Evolutionary conservation across 1,140 invertebrate species (phyloP).

Genomic region (Oreohelix idahoensis): DNA sequence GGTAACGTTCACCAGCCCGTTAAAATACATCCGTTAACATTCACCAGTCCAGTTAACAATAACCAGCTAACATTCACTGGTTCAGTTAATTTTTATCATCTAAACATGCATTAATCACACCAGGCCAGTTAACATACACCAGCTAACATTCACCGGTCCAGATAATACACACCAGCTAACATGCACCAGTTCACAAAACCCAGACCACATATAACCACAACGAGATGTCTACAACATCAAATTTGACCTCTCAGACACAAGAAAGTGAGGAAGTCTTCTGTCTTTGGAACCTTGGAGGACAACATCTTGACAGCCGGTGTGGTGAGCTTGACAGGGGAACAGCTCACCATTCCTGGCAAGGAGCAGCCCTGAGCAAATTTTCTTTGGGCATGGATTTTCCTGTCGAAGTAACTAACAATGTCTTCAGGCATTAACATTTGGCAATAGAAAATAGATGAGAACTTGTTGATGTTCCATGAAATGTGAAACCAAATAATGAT

Average conservation of each 20-base stretch:
- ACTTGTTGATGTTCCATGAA: too few relatives aligned
- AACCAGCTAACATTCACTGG: too few relatives aligned
- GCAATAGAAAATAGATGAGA: too few relatives aligned
- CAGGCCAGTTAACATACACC: neutral
- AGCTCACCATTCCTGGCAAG: conserved; percentile 76
- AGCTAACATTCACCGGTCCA: neutral
- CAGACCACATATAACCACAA: neutral
- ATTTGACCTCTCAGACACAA: conserved; percentile 85
- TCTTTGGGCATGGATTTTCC: conserved; percentile 85
- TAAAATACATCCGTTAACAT: too few relatives aligned
- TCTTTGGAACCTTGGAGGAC: conserved; percentile 78
- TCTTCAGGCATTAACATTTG: conserved; percentile 29
- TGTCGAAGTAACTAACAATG: conserved; percentile 46
- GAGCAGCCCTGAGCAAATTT: conserved; percentile 89
- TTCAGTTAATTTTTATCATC: too few relatives aligned
- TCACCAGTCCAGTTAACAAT: too few relatives aligned
- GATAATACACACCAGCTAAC: neutral
- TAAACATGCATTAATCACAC: too few relatives aligned
- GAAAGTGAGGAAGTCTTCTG: conserved; percentile 92
- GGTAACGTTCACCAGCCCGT: too few relatives aligned
- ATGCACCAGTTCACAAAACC: neutral
- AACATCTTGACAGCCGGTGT: conserved; percentile 63
- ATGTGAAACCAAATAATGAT: too few relatives aligned
- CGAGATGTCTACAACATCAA: conserved; percentile 21
- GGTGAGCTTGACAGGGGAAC: conserved; percentile 76